Conservation (phyloP, 2,888 invertebrate genomes). For the Cinara cedri region DNA sequence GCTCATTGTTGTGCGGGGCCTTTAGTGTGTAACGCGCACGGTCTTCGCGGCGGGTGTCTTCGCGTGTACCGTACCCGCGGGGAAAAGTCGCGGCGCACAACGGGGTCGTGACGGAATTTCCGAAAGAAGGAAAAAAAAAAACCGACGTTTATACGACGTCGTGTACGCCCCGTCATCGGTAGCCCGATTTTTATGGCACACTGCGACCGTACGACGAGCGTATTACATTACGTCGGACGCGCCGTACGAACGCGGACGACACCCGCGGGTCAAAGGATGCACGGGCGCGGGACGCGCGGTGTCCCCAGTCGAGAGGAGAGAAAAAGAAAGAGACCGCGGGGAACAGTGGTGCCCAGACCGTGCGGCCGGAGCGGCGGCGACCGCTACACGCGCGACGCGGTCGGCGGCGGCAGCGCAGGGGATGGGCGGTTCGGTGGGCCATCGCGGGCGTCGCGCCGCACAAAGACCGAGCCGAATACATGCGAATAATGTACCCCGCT, state of each 20-base stretch:
- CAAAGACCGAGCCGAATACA: too few species aligned
- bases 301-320: too few species aligned
- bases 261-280: conserved; percentile 24
- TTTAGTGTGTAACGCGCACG: too few species aligned
- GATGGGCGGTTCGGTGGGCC: too few species aligned
- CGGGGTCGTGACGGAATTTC: conserved; percentile 39
- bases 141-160: neutral
- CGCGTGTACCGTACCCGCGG: neutral
- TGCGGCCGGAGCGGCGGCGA: too few species aligned
- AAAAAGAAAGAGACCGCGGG: too few species aligned
- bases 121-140: neutral
- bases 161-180: conserved; percentile 42
- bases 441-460: too few species aligned
- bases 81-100: conserved; percentile 18
- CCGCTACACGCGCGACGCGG: too few species aligned
- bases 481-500: too few species aligned
- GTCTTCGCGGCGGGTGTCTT: conserved; percentile 33
- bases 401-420: too few species aligned
- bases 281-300: neutral
- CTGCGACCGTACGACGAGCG: conserved; percentile 19
- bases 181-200: conserved; percentile 39
- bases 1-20: neutral
- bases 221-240: neutral
- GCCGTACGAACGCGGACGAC: neutral
- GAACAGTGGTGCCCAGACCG: too few species aligned